Conservation (phyloP, 2,888 invertebrate species). For the Meteorus cinctellus region DNA sequence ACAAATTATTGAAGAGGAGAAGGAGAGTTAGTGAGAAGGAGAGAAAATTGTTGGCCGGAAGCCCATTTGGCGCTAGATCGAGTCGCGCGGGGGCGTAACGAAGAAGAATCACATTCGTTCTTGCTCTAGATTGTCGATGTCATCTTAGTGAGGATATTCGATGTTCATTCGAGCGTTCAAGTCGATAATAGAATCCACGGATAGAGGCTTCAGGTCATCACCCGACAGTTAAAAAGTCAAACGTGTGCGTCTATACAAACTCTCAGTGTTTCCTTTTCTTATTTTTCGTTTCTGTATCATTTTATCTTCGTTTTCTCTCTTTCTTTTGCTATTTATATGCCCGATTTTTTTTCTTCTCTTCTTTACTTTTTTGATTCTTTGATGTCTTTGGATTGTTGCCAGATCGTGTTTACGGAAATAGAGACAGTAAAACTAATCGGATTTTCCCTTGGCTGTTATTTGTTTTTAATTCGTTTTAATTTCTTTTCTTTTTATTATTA, state of each 20-base stretch:
- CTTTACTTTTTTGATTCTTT: conserved; percentile 16
- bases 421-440: conserved; percentile 35
- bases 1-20: neutral
- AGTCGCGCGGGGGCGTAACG: conserved; percentile 13
- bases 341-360: conserved; percentile 5
- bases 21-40: conserved; percentile 47
- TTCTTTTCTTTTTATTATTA: neutral
- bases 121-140: conserved; percentile 30
- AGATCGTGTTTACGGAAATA: conserved; percentile 66
- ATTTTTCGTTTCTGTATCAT: conserved; percentile 10
- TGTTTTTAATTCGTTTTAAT: neutral
- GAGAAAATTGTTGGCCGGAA: conserved; percentile 39
- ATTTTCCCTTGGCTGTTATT: neutral
- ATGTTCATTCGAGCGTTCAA: conserved; percentile 36
- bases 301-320: conserved; percentile 13
- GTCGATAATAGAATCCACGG: conserved; percentile 29
- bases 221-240: conserved; percentile 29
- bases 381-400: conserved; percentile 55
- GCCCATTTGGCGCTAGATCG: conserved; percentile 45
- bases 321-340: conserved; percentile 24
- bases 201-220: conserved; percentile 38
- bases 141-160: conserved; percentile 11
- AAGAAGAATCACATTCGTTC: conserved; percentile 24
- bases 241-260: neutral
- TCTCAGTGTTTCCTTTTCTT: neutral